Evolutionary conservation across 2,888 invertebrate genomes (phyloP), one percentile per base, ranked within the genome.

Genomic region (Polia nebulosa): DNA sequence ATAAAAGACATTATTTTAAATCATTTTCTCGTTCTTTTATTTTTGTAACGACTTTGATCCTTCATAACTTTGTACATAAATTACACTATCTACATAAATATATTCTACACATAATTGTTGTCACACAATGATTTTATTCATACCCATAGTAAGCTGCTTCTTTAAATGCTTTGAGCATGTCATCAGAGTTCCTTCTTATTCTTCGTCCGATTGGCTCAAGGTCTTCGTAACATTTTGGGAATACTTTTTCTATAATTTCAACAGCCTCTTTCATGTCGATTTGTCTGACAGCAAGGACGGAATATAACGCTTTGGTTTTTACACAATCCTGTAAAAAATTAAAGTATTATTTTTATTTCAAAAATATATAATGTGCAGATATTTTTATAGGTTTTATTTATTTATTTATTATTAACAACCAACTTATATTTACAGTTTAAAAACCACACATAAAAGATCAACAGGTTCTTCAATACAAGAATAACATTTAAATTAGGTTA

Each of bases 121-220:
- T n/a, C n/a, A n/a, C n/a, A 53, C 25, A 58, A 45, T 47, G 5
- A 44, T 22, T 47, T 41, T 85, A 94, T 73, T 97, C 97, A 91
- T 98, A 99, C 5, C 98, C 98, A 91, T 97, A 98, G 88, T 97
- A 97, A 64, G 96, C 96, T 0, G 97, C 97, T 90, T 99, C 98
- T 82, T 96, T 95, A 87, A 97, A 98, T 0, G 98, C 98, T 88
- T 96, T 96, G 5, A 96, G 91, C 96, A 98, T 97, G 86, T 99
- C 98, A 0, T 96, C 92, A 0, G 98, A 98, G 88, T 97, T 98
- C 69, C 98, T 96, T 78, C 97, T 96, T 75, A 98, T 95, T 75
- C 98, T 94, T 80, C 98, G 95, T 0, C 99, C 99, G 57, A 99
- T 96, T 0, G 99, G 99, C 89, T 99, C 99, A 82, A 99, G 95